These are phyloP conservation scores for Chionomys nivalis DNA, from an alignment of 2,113 vertebrate genomes.

Conservation along the genomic window DNA sequence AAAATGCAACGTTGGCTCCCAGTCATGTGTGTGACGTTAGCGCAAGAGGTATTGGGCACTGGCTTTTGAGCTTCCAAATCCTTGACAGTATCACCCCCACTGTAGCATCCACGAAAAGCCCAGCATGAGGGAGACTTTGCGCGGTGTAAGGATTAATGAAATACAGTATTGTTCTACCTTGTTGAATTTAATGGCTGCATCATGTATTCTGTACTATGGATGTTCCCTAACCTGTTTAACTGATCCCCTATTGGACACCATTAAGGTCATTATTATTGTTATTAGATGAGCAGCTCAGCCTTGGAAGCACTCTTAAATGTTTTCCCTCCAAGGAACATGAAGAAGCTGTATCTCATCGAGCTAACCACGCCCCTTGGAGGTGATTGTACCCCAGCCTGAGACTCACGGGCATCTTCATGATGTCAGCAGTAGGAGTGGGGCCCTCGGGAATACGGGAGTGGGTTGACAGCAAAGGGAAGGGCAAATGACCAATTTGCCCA, in stretches of 20 bases:
- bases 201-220: constrained; percentile 66
- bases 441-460: rapidly evolving
- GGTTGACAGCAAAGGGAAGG: not conserved
- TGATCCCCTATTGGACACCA: constrained; percentile 64
- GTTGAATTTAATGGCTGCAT: constrained; percentile 67
- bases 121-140: not conserved
- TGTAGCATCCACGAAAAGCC: not conserved
- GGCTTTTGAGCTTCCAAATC: constrained; percentile 9
- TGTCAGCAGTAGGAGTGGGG: not conserved
- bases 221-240: constrained; percentile 72
- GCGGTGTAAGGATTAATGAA: not conserved
- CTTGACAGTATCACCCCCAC: not conserved
- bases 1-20: not conserved
- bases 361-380: not conserved
- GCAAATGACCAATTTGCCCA: not conserved
- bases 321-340: constrained; percentile 47
- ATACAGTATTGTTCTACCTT: constrained; percentile 52
- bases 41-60: not conserved
- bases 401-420: not conserved
- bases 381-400: not conserved
- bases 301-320: constrained; percentile 55
- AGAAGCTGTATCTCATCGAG: constrained; percentile 27
- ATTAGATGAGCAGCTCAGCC: constrained; percentile 57
- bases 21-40: not conserved
- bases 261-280: constrained; percentile 77